Evolutionary conservation across 2,113 vertebrate species (phyloP), one percentile per base, ranked within the genome.

Genomic region (Lampris incognitus): DNA sequence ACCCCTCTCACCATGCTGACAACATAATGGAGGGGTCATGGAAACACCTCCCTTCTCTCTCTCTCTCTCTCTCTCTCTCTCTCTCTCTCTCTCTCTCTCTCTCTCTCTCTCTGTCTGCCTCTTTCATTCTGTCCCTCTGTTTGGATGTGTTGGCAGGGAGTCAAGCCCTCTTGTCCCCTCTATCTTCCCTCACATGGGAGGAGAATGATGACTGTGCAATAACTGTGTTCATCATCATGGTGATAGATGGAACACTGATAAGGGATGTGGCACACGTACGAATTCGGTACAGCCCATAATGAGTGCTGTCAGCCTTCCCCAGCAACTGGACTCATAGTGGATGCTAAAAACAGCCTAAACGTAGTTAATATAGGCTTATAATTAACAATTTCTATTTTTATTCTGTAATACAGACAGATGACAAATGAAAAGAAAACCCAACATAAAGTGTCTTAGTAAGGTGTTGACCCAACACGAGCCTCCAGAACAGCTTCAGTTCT

Each of bases 11-110:
- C 56, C 66, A 49, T 60, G 39, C 65, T 72, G 60, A 69, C 64
- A 64, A 61, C 68, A 83, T 83, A 81, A 81, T 64, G 3, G 52
- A 87, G 58, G 73, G 66, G 55, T 46, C 74, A 73, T 49, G 57
- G 72, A 56, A 46, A 73, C 64, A 61, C 71, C 54, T 0, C 39
- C 40, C 72, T 54, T 57, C 58, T 68, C 6, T 57, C 6, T 2
- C 1, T 74, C 38, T 69, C 13, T 13, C 11, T 72, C 44, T 64
- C 44, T 38, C 37, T 46, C 24, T 66, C 24, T 7, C 24, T 24
- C 24, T 24, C 24, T 24, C 24, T 24, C 24, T 24, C 24, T 6
- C 24, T 56, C 46, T 44, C 59, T 38, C 2, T 54, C 37, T 39
- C 11, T 54, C 41, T 38, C 36, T 54, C n/a, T 24, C 49, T 60